Percentiles rank a stretch among this genome's conserved stretches.
These are phyloP conservation scores for Porites lutea DNA, from an alignment of 64 coral and sea anemone genomes.

Conservation along the genomic window DNA sequence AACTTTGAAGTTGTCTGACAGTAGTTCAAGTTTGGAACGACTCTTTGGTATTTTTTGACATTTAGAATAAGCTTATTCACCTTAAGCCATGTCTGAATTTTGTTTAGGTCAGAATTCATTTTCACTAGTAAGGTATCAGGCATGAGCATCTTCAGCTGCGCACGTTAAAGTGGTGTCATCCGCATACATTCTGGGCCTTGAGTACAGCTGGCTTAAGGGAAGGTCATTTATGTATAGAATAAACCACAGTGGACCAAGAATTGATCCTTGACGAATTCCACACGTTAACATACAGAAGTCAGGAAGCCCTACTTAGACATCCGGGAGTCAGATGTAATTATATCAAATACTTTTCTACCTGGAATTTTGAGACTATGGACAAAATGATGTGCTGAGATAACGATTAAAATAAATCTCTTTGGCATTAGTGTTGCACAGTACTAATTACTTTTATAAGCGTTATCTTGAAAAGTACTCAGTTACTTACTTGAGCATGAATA, in stretches of 20 bases:
- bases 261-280: constrained; percentile 37
- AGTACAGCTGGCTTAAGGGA: not conserved
- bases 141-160: not conserved
- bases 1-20: not conserved
- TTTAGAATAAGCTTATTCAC: not conserved
- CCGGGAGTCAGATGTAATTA: constrained; percentile 3
- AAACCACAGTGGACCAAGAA: constrained; percentile 54
- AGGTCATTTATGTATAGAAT: constrained; percentile 52
- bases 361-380: no score
- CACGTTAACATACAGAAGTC: not conserved
- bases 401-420: no score
- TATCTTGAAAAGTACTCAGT: not conserved
- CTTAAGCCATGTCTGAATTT: not conserved
- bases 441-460: no score
- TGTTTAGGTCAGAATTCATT: not conserved
- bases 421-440: no score
- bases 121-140: not conserved
- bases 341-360: no score
- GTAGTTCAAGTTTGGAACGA: not conserved
- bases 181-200: not conserved
- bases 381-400: no score
- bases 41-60: not conserved
- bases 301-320: not conserved
- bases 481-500: constrained; percentile 91
- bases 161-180: not conserved